These are phyloP conservation scores for Oegoconia quadripuncta DNA, from an alignment of 2,888 invertebrate species.

Conservation along the genomic window DNA sequence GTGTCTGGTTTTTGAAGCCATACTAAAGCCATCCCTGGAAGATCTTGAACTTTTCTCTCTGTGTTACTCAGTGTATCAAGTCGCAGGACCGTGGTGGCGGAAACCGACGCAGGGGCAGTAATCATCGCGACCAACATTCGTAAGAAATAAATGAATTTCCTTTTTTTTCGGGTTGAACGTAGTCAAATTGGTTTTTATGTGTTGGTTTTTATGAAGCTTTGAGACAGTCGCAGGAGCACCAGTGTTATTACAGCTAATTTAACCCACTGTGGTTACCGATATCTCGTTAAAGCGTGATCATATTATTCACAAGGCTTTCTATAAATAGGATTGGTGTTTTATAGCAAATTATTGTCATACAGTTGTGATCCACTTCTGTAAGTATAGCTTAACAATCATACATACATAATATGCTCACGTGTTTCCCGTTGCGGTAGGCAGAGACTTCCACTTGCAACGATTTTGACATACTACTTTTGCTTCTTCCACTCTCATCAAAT, in stretches of 20 bases:
- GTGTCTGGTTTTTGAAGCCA: no score
- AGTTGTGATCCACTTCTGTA: no score
- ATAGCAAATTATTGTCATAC: not conserved
- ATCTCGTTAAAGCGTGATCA: slow-evolving; percentile 45
- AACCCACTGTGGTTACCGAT: slow-evolving; percentile 35
- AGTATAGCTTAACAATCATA: no score
- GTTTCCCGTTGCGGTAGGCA: no score
- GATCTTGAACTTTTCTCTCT: not conserved
- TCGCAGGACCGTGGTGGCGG: slow-evolving; percentile 38
- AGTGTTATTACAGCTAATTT: slow-evolving; percentile 54
- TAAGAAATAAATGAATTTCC: slow-evolving; percentile 68
- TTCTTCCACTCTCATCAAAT: no score
- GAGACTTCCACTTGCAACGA: no score
- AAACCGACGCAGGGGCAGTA: slow-evolving; percentile 49
- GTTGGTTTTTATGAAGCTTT: slow-evolving; percentile 53
- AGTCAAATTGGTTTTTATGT: slow-evolving; percentile 66
- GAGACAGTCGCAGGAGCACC: slow-evolving; percentile 33
- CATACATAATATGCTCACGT: no score
- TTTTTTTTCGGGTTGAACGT: slow-evolving; percentile 41
- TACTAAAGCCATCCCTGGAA: no score
- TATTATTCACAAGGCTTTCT: slow-evolving; percentile 28
- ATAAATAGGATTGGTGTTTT: not conserved
- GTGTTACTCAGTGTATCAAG: not conserved
- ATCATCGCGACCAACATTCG: slow-evolving; percentile 58
- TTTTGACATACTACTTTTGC: no score